phyloP scores from a whole-genome alignment of 2,113 vertebrate species.

The Isichthys henryi region DNA sequence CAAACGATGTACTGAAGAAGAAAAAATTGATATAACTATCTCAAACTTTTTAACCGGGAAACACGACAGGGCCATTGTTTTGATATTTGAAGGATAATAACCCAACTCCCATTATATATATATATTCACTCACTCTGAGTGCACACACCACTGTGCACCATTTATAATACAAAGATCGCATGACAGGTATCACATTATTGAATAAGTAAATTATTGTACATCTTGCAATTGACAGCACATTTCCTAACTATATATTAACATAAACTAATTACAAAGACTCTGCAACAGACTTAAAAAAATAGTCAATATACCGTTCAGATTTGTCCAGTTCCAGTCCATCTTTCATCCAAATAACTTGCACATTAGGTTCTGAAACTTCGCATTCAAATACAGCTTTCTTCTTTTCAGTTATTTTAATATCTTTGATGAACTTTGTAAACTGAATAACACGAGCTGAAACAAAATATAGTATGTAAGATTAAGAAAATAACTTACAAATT shows the following conservation, averaged over 20 bases:
- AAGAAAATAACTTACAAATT: constrained; percentile 2
- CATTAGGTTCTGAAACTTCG: constrained; percentile 90
- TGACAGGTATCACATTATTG: background rate
- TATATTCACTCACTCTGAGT: background rate
- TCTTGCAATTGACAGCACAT: background rate
- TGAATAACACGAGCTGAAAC: constrained; percentile 86
- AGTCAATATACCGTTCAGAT: constrained; percentile 62
- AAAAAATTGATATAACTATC: background rate
- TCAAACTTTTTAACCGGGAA: background rate
- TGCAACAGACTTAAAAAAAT: constrained; percentile 31
- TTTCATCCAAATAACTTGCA: constrained; percentile 94
- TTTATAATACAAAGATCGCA: background rate
- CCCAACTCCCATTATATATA: background rate
- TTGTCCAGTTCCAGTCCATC: constrained; percentile 83
- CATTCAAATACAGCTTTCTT: constrained; percentile 93
- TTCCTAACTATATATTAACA: background rate
- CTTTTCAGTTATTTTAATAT: constrained; percentile 94
- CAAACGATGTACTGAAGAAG: background rate
- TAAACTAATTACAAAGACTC: background rate
- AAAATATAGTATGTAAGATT: background rate
- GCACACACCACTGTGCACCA: background rate
- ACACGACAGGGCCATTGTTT: background rate
- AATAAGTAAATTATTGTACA: background rate
- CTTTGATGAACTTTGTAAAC: constrained; percentile 94
- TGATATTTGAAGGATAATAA: background rate